Percentiles rank a stretch among this genome's conserved stretches.
phyloP scores from a whole-genome alignment of 1,140 invertebrate genomes.

The Adoxophyes honmai region DNA sequence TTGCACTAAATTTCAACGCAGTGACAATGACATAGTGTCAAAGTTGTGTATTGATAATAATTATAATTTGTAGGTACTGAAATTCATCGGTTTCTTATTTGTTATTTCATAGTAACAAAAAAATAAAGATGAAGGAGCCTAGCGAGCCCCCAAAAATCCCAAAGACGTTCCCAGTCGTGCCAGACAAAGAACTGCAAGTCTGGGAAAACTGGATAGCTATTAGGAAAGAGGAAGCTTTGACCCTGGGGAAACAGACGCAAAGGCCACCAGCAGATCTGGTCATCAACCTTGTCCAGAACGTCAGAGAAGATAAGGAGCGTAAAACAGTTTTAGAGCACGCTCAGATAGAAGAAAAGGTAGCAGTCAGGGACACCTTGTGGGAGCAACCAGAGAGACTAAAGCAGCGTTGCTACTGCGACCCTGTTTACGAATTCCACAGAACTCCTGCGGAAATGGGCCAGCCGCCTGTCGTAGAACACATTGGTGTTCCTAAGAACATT shows the following conservation, averaged over 20 bases:
- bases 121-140: background rate
- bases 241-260: conserved; percentile 33
- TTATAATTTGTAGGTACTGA: too few species aligned
- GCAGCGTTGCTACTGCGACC: conserved; percentile 50
- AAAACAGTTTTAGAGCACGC: conserved; percentile 55
- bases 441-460: conserved; percentile 43
- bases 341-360: conserved; percentile 44
- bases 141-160: conserved; percentile 21
- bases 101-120: conserved; percentile 9
- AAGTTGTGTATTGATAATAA: too few species aligned
- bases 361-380: conserved; percentile 46
- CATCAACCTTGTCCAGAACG: conserved; percentile 54
- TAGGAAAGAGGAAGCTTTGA: conserved; percentile 47
- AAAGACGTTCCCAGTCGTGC: conserved; percentile 16
- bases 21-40: too few species aligned
- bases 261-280: conserved; percentile 45
- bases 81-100: too few species aligned
- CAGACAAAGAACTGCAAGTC: conserved; percentile 46
- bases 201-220: conserved; percentile 69
- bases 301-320: conserved; percentile 52
- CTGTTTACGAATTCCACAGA: conserved; percentile 43
- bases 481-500: conserved; percentile 60
- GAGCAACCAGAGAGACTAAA: conserved; percentile 51
- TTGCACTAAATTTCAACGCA: too few species aligned
- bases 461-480: conserved; percentile 51